Base-by-base conservation (phyloP, 2,888 invertebrate genomes). In the Eucera pruinosa region DNA sequence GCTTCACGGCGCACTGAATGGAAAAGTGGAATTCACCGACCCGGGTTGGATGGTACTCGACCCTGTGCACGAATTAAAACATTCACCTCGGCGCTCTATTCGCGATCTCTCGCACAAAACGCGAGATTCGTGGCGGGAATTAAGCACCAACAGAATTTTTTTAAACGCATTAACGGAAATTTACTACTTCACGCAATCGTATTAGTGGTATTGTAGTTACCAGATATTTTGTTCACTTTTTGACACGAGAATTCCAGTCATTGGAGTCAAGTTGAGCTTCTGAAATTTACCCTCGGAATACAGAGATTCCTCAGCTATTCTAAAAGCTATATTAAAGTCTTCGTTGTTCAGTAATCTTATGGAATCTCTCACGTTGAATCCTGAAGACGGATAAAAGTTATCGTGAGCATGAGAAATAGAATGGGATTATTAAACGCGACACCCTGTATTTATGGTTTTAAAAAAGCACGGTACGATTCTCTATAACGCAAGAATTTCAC, bases 341-440 rank as follows among this genome's bases (percentile, higher is more conserved):
- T 95, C 95, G 39, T 93, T 93, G 84, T 95, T 95, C 72, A 93
- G 93, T 62, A 95, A 86, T 18, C 90, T 85, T 0, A 95, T 90
- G 0, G 90, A 79, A 57, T 93, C 93, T 1, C 90, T 91, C 1
- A 93, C 91, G 2, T 93, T 93, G 66, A 94, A 27, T 25, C 89
- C 91, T 89, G 45, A 13, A 45, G 64, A 45, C 45, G 2, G 30
- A 20, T 20, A 0, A 54, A 33, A 15, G 45, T 18, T 3, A 2
- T 20, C 11, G 15, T 39, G 11, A 41, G n/a, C 0, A 9, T 0
- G 55, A 11, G 25, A n/a, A 41, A 7, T 2, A n/a, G 1, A 5
- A 6, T 1, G n/a, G 23, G 2, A 13, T 15, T 6, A 57, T 41
- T 5, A 41, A 41, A 18, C n/a, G 41, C 11, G 33, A 5, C 33